These are phyloP conservation scores for Cheilosia variabilis DNA, from an alignment of 2,888 invertebrate genomes.

Conservation along the genomic window DNA sequence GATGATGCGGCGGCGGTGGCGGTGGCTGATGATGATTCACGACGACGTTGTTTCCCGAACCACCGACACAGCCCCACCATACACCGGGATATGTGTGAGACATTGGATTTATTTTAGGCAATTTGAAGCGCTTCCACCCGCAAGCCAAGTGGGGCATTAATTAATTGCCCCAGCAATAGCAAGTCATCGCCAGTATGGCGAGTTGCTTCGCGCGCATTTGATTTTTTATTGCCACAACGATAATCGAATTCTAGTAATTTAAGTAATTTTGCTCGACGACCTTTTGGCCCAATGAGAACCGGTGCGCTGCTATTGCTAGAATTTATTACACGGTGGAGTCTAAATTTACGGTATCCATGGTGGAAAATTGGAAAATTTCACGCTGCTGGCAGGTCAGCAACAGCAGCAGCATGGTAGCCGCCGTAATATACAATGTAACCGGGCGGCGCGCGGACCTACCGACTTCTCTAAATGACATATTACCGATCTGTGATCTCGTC, in stretches of 20 bases:
- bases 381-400: conserved; percentile 47
- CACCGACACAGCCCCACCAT: conserved; percentile 8
- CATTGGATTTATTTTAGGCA: conserved; percentile 73
- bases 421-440: conserved; percentile 20
- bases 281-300: conserved; percentile 73
- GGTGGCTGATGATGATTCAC: conserved; percentile 66
- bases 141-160: conserved; percentile 65
- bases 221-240: conserved; percentile 68
- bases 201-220: conserved; percentile 39
- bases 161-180: conserved; percentile 56
- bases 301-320: conserved; percentile 45
- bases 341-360: conserved; percentile 42
- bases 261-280: conserved; percentile 68
- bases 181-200: background rate
- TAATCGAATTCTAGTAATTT: conserved; percentile 73
- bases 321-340: conserved; percentile 15
- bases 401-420: conserved; percentile 9
- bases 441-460: conserved; percentile 5
- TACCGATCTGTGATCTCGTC: conserved; percentile 70
- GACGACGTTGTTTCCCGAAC: conserved; percentile 57
- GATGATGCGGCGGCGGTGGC: conserved; percentile 32
- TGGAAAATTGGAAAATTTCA: conserved; percentile 56
- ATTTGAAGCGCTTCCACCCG: conserved; percentile 67
- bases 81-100: conserved; percentile 61
- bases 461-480: conserved; percentile 70